Percentiles rank a stretch among this genome's conserved stretches.
phyloP scores from a whole-genome alignment of 2,113 vertebrate genomes.

The Nothobranchius furzeri region DNA sequence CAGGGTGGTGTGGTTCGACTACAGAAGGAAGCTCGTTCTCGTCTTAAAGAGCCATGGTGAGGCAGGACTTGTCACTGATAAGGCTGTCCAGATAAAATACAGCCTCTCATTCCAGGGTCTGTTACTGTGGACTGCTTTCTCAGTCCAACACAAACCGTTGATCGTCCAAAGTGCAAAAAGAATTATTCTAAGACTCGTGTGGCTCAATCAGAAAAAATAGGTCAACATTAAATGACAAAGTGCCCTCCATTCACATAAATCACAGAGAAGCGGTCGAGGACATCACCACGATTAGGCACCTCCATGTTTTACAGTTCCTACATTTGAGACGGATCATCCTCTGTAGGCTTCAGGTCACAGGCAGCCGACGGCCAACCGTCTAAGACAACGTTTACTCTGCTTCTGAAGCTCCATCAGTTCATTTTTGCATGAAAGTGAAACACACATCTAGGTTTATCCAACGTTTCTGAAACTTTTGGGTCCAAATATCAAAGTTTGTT shows the following conservation, averaged over 20 bases:
- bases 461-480: slow-evolving; percentile 18
- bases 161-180: slow-evolving; percentile 67
- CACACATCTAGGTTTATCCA: background rate
- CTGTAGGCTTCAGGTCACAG: slow-evolving; percentile 30
- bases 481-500: background rate
- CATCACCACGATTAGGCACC: slow-evolving; percentile 65
- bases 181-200: slow-evolving; percentile 53
- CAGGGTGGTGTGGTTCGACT: slow-evolving; percentile 19
- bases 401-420: slow-evolving; percentile 18
- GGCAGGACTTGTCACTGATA: slow-evolving; percentile 24
- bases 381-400: slow-evolving; percentile 29
- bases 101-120: slow-evolving; percentile 18
- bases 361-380: slow-evolving; percentile 20
- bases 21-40: slow-evolving; percentile 28
- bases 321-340: slow-evolving; percentile 39
- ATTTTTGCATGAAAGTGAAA: slow-evolving; percentile 32
- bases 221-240: slow-evolving; percentile 53
- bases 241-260: slow-evolving; percentile 58
- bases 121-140: slow-evolving; percentile 30
- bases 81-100: slow-evolving; percentile 27
- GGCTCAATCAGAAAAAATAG: slow-evolving; percentile 64
- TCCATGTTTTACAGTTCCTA: slow-evolving; percentile 48
- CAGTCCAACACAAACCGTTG: slow-evolving; percentile 49
- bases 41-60: slow-evolving; percentile 46
- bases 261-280: slow-evolving; percentile 68